phyloP scores from a whole-genome alignment of 2,113 vertebrate genomes.

The Muscicapa adusta region DNA sequence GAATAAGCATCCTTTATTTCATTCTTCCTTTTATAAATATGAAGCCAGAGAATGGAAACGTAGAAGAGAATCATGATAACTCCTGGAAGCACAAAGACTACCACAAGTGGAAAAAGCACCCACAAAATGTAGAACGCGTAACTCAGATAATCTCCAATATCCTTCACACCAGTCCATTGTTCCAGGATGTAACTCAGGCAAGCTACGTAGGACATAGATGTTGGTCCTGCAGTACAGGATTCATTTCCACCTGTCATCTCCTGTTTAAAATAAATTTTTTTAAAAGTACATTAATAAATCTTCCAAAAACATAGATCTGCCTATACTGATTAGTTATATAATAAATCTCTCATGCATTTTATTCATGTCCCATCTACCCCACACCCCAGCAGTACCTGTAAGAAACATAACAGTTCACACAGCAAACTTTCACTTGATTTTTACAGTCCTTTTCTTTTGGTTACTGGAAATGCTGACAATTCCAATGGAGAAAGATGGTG shows the following conservation, averaged over 20 bases:
- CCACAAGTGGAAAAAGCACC: slow-evolving; percentile 88
- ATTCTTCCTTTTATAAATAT: slow-evolving; percentile 95
- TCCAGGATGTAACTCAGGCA: slow-evolving; percentile 79
- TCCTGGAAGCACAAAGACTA: slow-evolving; percentile 86
- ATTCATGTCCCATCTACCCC: background rate
- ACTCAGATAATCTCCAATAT: slow-evolving; percentile 88
- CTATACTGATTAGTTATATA: background rate
- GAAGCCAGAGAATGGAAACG: slow-evolving; percentile 87
- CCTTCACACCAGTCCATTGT: slow-evolving; percentile 83
- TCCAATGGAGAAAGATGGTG: background rate
- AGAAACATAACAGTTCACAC: background rate
- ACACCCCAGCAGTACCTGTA: background rate
- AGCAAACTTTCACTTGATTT: background rate
- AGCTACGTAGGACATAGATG: slow-evolving; percentile 70
- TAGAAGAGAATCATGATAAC: slow-evolving; percentile 81
- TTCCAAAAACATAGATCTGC: background rate
- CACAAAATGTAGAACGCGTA: slow-evolving; percentile 87
- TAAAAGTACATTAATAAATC: background rate
- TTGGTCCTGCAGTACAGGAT: slow-evolving; percentile 76
- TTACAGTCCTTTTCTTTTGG: background rate
- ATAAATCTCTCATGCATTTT: background rate
- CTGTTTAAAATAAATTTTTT: background rate
- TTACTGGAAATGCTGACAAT: background rate
- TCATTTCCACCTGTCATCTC: slow-evolving; percentile 80
- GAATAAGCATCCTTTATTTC: slow-evolving; percentile 90